Conservation (phyloP, 2,797 vertebrate species). For the Taeniopygia guttata region DNA sequence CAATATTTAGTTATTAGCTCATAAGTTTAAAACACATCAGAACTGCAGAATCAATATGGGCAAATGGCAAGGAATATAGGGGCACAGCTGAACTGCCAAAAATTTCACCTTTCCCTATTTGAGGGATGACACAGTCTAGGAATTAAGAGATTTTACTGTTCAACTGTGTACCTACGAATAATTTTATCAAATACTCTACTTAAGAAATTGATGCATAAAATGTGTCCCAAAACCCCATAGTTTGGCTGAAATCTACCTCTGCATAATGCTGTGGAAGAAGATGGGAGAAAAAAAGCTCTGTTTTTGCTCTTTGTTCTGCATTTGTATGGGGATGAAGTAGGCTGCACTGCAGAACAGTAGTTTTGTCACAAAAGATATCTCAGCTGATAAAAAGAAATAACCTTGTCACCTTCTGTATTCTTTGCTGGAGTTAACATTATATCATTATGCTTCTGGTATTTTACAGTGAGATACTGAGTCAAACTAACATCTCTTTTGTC, state of each 20-base stretch:
- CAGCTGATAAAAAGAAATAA: constrained; percentile 49
- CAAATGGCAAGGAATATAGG: neutral
- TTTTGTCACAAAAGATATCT: constrained; percentile 38
- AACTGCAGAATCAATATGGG: neutral
- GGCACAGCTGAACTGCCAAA: neutral
- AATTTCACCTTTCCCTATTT: neutral
- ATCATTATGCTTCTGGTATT: constrained; percentile 34
- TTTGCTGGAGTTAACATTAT: constrained; percentile 34
- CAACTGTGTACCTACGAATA: neutral
- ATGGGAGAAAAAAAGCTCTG: neutral
- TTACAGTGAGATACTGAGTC: neutral
- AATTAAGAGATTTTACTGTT: neutral
- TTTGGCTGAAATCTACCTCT: neutral
- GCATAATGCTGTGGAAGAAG: neutral
- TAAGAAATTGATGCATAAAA: neutral
- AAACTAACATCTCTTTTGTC: constrained; percentile 40
- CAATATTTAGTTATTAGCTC: neutral
- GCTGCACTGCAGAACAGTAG: constrained; percentile 12
- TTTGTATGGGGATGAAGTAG: constrained; percentile 42
- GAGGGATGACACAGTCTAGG: neutral
- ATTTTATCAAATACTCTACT: neutral
- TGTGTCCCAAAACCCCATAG: neutral
- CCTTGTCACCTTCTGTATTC: constrained; percentile 55
- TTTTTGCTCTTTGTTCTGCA: constrained; percentile 10
- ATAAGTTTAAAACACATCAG: neutral